Percentiles rank a stretch among this genome's conserved stretches.
phyloP scores from a whole-genome alignment of 2,797 vertebrate species.

The Cichlasoma orientale region DNA sequence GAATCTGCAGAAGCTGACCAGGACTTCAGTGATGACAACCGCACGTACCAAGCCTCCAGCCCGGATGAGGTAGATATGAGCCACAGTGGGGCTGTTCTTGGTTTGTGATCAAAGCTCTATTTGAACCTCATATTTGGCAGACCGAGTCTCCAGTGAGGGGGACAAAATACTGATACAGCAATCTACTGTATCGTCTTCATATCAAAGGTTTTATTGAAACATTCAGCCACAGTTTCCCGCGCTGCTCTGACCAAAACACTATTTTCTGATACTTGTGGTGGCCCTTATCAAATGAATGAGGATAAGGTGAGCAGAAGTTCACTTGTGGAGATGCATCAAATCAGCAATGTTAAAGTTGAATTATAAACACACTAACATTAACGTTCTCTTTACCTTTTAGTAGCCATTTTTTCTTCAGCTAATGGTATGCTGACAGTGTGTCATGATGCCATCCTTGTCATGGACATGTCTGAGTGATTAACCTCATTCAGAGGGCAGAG shows the following conservation, averaged over 20 bases:
- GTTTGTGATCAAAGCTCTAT: background rate
- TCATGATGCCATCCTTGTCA: background rate
- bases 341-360: background rate
- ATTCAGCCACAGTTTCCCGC: background rate
- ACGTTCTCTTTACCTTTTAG: background rate
- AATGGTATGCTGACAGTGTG: no score
- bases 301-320: accelerated
- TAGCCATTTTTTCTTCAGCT: background rate
- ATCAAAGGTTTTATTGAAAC: no score
- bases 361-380: background rate
- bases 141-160: no score
- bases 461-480: background rate
- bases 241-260: background rate
- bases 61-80: constrained; percentile 89
- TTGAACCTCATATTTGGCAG: background rate
- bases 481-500: background rate
- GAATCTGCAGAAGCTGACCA: constrained; percentile 93
- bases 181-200: no score
- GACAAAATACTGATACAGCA: no score
- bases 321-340: background rate
- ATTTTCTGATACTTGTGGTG: background rate
- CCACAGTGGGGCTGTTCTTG: background rate
- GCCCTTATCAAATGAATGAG: no score
- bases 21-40: constrained; percentile 93
- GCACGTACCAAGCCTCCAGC: constrained; percentile 97